These are phyloP conservation scores for Echeneis naucrates DNA, from an alignment of 2,797 vertebrate species.

Conservation along the genomic window DNA sequence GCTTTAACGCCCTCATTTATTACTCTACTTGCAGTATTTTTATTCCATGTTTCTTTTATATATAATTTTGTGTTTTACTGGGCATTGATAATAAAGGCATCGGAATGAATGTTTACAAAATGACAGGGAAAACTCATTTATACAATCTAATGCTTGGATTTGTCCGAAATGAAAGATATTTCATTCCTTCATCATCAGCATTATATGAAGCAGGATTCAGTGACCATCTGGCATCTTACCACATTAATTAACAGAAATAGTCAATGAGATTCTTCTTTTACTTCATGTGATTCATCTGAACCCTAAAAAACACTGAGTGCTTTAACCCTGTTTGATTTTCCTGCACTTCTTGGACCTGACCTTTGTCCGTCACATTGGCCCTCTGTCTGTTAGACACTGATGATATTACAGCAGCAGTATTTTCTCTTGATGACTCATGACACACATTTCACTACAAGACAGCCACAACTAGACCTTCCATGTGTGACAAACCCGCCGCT, in stretches of 20 bases:
- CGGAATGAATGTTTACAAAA: not conserved
- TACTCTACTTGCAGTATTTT: no score
- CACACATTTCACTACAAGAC: not conserved
- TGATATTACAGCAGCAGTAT: not conserved
- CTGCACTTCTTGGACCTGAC: not conserved
- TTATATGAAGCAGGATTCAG: no score
- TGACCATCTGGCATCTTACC: not conserved
- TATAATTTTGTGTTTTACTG: no score
- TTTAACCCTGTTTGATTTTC: no score
- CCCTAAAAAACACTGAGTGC: not conserved
- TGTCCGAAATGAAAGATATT: not conserved
- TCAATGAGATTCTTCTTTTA: no score
- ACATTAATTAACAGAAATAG: not conserved
- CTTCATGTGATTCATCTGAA: no score
- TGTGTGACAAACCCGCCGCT: slow-evolving; percentile 26
- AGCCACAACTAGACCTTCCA: slow-evolving; percentile 23
- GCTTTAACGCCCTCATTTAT: no score
- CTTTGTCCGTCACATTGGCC: not conserved
- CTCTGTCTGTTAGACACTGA: no score
- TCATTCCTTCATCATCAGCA: not conserved
- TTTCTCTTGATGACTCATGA: slow-evolving; percentile 25
- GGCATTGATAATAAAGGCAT: no score
- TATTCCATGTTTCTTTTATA: no score
- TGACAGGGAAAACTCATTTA: not conserved
- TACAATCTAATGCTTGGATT: not conserved